phyloP scores from a whole-genome alignment of 2,797 vertebrate species.

The Echeneis naucrates region DNA sequence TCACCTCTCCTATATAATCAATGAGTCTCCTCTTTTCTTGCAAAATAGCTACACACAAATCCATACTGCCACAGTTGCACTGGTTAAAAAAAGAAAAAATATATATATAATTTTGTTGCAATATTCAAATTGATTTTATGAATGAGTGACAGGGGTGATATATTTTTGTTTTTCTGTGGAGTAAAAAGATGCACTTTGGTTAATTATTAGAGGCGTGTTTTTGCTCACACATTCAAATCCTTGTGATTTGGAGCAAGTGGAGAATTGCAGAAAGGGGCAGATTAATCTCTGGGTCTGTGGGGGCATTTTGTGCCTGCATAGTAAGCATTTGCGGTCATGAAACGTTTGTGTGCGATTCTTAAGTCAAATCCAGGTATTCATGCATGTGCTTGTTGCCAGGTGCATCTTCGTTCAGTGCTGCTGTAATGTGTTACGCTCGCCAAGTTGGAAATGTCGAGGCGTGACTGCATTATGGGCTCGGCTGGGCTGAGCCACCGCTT shows the following conservation, averaged over 20 bases:
- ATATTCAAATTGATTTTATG: not conserved
- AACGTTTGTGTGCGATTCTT: slow-evolving; percentile 7
- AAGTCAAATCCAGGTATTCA: not conserved
- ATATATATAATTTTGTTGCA: not conserved
- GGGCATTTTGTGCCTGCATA: not conserved
- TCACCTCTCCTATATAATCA: slow-evolving; percentile 11
- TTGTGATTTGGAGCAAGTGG: slow-evolving; percentile 11
- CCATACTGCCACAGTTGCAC: not conserved
- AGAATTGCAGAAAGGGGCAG: slow-evolving; percentile 32
- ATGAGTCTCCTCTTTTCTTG: not conserved
- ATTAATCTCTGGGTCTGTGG: slow-evolving; percentile 30
- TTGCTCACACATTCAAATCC: slow-evolving; percentile 25
- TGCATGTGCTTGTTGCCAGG: slow-evolving; percentile 12
- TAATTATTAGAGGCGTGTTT: slow-evolving; percentile 29
- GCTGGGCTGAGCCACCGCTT: slow-evolving; percentile 50
- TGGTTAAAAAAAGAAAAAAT: not conserved
- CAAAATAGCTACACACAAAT: not conserved
- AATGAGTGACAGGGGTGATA: not conserved
- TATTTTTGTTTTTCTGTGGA: not conserved
- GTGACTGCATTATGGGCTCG: slow-evolving; percentile 50
- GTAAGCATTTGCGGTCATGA: not conserved
- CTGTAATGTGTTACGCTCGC: slow-evolving; percentile 29
- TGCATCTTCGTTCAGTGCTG: not conserved
- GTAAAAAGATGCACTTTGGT: not conserved
- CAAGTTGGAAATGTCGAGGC: slow-evolving; percentile 57